Percentiles rank a stretch among this genome's conserved stretches.
These are phyloP conservation scores for Caloenas nicobarica DNA, from an alignment of 2,113 vertebrate genomes.

Conservation along the genomic window DNA sequence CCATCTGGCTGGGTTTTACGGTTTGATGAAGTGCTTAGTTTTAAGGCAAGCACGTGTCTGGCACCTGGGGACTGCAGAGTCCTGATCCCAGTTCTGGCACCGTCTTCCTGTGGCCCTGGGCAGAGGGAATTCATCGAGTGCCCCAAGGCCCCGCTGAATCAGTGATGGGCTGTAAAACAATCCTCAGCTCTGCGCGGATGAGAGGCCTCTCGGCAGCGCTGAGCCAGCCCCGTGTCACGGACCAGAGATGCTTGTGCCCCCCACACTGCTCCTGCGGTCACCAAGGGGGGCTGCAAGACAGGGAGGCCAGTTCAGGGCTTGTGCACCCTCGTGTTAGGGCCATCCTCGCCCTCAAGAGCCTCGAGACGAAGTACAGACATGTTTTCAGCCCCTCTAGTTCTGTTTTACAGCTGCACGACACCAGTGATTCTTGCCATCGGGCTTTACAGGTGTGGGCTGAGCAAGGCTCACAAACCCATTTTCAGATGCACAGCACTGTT, in stretches of 20 bases:
- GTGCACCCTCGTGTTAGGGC: not conserved
- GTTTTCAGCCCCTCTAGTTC: not conserved
- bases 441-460: not conserved
- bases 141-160: not conserved
- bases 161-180: constrained; percentile 34
- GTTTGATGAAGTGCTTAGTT: constrained; percentile 69
- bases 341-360: not conserved
- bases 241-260: not conserved
- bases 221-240: not conserved
- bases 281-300: not conserved
- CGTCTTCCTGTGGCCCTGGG: constrained; percentile 30
- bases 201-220: not conserved
- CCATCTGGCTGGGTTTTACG: constrained; percentile 68
- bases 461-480: not conserved
- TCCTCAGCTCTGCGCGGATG: not conserved
- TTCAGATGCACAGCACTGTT: not conserved
- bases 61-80: constrained; percentile 44
- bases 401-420: not conserved
- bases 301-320: not conserved
- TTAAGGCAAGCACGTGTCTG: constrained; percentile 66
- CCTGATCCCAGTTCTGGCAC: constrained; percentile 62
- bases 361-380: not conserved
- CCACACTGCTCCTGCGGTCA: not conserved
- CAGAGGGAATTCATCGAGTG: constrained; percentile 49
- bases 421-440: not conserved